Percentiles rank a stretch among this genome's conserved stretches.
phyloP scores from a whole-genome alignment of 2,113 vertebrate genomes.

The Larimichthys crocea region DNA sequence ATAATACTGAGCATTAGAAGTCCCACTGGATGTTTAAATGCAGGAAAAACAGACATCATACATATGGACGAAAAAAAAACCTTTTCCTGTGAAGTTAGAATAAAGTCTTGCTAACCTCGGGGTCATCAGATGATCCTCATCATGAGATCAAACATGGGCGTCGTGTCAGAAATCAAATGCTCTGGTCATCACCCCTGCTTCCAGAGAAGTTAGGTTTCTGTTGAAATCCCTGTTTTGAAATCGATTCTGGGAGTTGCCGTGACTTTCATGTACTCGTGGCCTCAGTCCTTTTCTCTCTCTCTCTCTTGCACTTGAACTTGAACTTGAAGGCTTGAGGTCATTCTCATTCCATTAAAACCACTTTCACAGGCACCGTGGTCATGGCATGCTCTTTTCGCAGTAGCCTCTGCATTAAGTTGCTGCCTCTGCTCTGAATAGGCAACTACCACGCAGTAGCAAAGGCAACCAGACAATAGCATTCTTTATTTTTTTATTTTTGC shows the following conservation, averaged over 20 bases:
- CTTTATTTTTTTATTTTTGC: background rate
- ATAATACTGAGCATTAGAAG: background rate
- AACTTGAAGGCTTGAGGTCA: conserved; percentile 21
- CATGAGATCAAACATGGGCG: conserved; percentile 8
- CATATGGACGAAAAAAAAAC: background rate
- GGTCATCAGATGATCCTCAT: conserved; percentile 16
- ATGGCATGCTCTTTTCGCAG: conserved; percentile 14
- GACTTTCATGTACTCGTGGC: conserved; percentile 3
- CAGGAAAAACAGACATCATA: background rate
- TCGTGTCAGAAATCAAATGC: conserved; percentile 11
- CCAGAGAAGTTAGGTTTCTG: conserved; percentile 16
- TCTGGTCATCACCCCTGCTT: background rate
- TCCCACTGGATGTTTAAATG: background rate
- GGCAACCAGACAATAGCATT: conserved; percentile 5
- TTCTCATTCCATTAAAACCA: conserved; percentile 4
- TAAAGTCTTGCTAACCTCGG: conserved; percentile 5
- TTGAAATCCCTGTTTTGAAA: conserved; percentile 20
- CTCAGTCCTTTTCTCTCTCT: conserved; percentile 8
- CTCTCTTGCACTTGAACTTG: background rate
- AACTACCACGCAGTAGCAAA: conserved; percentile 2
- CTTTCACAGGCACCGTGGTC: conserved; percentile 5
- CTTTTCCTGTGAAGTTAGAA: conserved; percentile 3
- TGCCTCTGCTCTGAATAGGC: conserved; percentile 7
- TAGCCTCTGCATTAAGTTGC: conserved; percentile 1
- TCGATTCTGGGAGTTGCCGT: background rate